A percentile compares a stretch with the other conserved stretches of the same genome.
Conservation (phyloP, 1,140 invertebrate species). For the Aphelinus certus region DNA sequence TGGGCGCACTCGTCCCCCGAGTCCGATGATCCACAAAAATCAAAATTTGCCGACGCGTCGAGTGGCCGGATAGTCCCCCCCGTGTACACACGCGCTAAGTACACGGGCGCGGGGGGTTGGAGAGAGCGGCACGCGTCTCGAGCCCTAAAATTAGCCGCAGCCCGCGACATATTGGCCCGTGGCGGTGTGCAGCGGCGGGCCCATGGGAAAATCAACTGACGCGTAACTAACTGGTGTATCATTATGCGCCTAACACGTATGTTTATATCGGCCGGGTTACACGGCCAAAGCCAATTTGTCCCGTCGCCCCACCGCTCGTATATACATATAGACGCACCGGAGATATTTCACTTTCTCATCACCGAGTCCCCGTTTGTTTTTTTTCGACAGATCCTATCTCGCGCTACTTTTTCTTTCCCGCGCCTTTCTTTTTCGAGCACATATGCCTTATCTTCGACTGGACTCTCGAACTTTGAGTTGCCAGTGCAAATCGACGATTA, state of each 20-base stretch:
- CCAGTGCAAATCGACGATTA: no score
- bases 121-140: conserved; percentile 16
- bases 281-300: conserved; percentile 54
- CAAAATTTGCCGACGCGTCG: conserved; percentile 28
- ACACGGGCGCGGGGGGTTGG: no score
- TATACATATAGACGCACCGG: no score
- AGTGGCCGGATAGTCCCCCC: neutral
- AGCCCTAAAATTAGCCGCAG: conserved; percentile 65
- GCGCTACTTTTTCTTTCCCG: neutral
- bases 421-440: neutral
- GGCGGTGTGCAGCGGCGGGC: conserved; percentile 15
- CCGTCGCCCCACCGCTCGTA: no score
- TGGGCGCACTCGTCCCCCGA: neutral
- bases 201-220: conserved; percentile 67
- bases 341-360: no score
- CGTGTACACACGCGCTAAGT: no score
- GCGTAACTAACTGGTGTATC: conserved; percentile 66
- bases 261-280: conserved; percentile 59
- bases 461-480: no score
- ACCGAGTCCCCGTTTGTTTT: no score
- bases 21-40: conserved; percentile 27
- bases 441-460: no score
- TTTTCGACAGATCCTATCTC: neutral
- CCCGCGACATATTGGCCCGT: conserved; percentile 56
- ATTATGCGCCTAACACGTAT: conserved; percentile 63